Evolutionary conservation across 1,140 invertebrate species (phyloP).

Genomic region (Drosophila kanapiae): DNA sequence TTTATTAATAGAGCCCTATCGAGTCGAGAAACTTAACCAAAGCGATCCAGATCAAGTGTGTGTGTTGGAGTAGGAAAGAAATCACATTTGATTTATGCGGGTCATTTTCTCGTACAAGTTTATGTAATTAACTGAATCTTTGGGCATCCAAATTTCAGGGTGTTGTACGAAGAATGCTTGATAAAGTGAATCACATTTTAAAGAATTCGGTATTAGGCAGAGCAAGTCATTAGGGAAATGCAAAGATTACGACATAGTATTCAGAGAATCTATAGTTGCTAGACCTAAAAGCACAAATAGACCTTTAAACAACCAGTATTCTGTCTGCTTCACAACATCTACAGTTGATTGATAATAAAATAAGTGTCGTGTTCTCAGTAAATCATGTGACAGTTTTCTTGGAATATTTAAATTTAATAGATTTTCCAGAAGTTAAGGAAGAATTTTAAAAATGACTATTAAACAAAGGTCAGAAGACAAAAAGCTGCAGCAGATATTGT

Average conservation of each 20-base stretch:
- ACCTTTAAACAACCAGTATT: neutral
- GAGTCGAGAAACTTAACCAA: slow-evolving; percentile 17
- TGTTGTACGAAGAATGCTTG: slow-evolving; percentile 8
- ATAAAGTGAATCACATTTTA: slow-evolving; percentile 15
- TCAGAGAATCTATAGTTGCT: neutral
- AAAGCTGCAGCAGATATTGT: neutral
- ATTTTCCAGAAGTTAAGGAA: no score
- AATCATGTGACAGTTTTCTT: neutral
- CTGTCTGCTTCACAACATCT: neutral
- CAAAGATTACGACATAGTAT: neutral
- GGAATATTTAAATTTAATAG: neutral
- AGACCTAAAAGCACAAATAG: neutral
- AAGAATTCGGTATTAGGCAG: neutral
- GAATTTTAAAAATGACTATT: neutral
- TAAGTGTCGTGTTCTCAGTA: neutral
- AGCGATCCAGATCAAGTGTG: neutral
- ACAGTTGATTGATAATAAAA: neutral
- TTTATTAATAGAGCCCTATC: slow-evolving; percentile 38
- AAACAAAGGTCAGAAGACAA: neutral
- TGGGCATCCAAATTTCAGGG: slow-evolving; percentile 3
- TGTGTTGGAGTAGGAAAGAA: slow-evolving; percentile 29
- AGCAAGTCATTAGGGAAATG: neutral
- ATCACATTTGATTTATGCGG: slow-evolving; percentile 55
- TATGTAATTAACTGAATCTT: slow-evolving; percentile 39
- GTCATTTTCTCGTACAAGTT: slow-evolving; percentile 48